Evolutionary conservation across 30 jellyfish, hydroid and myxozoan species (phyloP), one percentile per base, ranked within the genome.

Genomic region (Catostylus mosaicus): DNA sequence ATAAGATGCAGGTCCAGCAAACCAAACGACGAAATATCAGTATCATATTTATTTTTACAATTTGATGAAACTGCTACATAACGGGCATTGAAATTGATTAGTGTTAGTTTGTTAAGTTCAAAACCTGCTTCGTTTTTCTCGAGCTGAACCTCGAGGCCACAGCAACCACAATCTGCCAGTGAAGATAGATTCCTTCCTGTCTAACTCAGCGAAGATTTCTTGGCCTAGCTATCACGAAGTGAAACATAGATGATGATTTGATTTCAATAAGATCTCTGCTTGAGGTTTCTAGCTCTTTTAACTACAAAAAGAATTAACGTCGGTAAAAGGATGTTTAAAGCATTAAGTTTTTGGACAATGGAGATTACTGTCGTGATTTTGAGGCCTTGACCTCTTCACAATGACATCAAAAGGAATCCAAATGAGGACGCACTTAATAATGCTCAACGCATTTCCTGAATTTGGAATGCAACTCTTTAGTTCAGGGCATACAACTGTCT

Each of bases 311-410:
- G 67, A 51, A 73, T 73, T 73, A 54, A 48, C 56, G 67, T 73
- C 84, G 84, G 84, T 73, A 48, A 73, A 73, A 1, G 51, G 84
- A 46, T 73, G 84, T 27, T 11, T 20, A 23, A 54, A 45, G 84
- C 84, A 73, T 73, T 45, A 73, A 54, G 34, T 1, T 23, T 22
- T 57, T 23, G 5, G 27, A 73, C 84, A 73, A 73, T 23, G 48
- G 71, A 63, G 73, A 48, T 73, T 73, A 73, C 26, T 24, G 29
- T 24, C 56, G 22, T 34, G 84, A 73, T 48, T n/a, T 45, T 8
- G 72, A 43, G 72, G 34, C 69, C 84, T 29, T 26, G 72, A 54
- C 54, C 72, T 46, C 24, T n/a, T 26, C 26, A 73, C 72, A 73
- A 73, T 43, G 84, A 66, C 84, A 22, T 73, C 84, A 73, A 73